Conservation (phyloP, 2,113 vertebrate species). For the Columba janthina region DNA sequence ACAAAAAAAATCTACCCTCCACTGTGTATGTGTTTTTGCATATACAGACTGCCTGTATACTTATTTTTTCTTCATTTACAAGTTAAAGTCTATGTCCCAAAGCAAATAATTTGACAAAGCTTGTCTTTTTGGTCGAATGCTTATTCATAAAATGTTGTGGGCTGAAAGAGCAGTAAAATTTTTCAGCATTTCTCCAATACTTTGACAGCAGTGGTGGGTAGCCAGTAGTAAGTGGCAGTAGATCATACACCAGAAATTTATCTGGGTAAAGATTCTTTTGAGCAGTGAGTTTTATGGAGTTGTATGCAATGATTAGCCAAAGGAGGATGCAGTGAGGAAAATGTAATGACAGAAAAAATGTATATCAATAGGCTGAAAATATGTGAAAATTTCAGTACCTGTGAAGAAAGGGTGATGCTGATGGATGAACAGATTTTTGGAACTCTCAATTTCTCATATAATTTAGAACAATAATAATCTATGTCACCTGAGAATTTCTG, state of each 20-base stretch:
- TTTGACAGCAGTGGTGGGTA: not conserved
- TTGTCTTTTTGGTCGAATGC: not conserved
- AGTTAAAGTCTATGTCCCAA: not conserved
- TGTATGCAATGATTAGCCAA: not conserved
- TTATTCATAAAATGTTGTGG: not conserved
- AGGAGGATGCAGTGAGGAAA: not conserved
- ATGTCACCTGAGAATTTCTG: not conserved
- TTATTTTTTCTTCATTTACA: not conserved
- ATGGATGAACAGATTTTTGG: not conserved
- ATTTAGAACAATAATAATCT: not conserved
- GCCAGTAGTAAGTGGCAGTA: not conserved
- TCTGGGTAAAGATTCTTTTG: not conserved
- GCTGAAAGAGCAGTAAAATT: not conserved
- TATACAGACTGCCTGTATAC: not conserved
- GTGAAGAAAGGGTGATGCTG: not conserved
- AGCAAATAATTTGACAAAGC: not conserved
- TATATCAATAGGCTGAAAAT: not conserved
- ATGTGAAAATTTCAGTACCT: not conserved
- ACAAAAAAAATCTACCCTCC: accelerated
- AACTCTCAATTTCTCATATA: not conserved
- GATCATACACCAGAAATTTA: not conserved
- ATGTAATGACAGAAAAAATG: not conserved
- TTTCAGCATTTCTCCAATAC: not conserved
- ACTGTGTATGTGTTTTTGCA: not conserved
- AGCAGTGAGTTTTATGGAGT: not conserved